Evolutionary conservation across 2,888 invertebrate species (phyloP).

Genomic region (Aphelenchoides bicaudatus): DNA sequence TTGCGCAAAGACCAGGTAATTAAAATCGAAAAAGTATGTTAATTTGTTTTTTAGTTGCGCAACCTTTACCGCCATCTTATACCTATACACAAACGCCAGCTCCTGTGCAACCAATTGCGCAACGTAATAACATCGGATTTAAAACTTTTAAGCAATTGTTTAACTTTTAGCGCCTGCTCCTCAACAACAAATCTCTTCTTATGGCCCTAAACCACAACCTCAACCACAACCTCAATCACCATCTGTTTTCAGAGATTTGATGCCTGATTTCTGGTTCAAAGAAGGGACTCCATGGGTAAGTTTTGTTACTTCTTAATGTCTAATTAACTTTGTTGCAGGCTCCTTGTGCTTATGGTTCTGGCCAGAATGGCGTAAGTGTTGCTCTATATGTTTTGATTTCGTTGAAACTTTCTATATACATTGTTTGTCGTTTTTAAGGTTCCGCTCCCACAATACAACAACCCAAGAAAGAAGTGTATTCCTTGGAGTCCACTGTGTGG

Average conservation of each 20-base stretch:
- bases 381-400: no score
- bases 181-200: not conserved
- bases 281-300: conserved; percentile 7
- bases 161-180: not conserved
- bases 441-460: conserved; percentile 13
- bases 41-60: no score
- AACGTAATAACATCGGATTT: not conserved
- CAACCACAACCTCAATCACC: not conserved
- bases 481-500: not conserved
- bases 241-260: no score
- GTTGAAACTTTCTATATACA: no score
- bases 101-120: not conserved
- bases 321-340: no score
- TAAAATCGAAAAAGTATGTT: no score
- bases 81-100: conserved; percentile 1
- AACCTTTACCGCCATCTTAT: no score
- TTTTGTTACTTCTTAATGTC: no score
- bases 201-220: not conserved
- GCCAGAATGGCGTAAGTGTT: no score
- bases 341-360: no score
- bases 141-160: not conserved
- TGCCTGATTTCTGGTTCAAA: conserved; percentile 6
- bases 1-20: conserved; percentile 2
- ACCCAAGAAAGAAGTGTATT: conserved; percentile 2
- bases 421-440: no score